Percentiles rank a stretch among this genome's conserved stretches.
Evolutionary conservation across 2,888 invertebrate species (phyloP).

Genomic region (Aplocera efformata): DNA sequence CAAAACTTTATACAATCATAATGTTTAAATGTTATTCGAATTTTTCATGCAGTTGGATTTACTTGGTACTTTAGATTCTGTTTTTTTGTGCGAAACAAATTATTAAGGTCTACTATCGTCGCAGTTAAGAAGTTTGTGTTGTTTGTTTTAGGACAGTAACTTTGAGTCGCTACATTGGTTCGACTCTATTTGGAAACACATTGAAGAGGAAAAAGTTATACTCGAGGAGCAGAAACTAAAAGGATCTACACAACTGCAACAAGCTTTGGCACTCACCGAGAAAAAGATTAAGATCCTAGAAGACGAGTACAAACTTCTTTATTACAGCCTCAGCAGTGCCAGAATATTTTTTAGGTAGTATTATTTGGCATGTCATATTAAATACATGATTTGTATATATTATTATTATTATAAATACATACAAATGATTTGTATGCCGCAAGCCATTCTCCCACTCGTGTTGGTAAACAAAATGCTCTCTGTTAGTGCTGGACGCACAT

Average conservation of each 20-base stretch:
- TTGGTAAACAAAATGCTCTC: no score
- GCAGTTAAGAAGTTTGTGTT: no score
- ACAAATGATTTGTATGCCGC: no score
- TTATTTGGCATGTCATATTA: not conserved
- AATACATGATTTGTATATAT: constrained; percentile 12
- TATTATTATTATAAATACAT: no score
- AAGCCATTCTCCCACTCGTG: no score
- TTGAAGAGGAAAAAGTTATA: constrained; percentile 80
- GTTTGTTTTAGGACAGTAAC: constrained; percentile 80
- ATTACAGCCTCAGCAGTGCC: constrained; percentile 95
- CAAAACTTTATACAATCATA: no score
- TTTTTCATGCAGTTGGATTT: no score
- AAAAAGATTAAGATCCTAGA: constrained; percentile 86
- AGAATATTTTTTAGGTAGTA: constrained; percentile 91
- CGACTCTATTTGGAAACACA: constrained; percentile 89
- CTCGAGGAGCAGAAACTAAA: constrained; percentile 83
- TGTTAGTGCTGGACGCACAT: no score
- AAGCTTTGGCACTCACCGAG: constrained; percentile 93
- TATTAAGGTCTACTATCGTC: no score
- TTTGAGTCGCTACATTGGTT: constrained; percentile 98
- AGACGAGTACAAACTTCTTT: constrained; percentile 93
- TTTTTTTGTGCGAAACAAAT: no score
- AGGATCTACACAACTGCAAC: constrained; percentile 93
- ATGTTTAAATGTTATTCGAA: no score
- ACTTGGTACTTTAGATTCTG: no score